phyloP scores from a whole-genome alignment of 2,888 invertebrate species.

The Siphlonurus alternatus region DNA sequence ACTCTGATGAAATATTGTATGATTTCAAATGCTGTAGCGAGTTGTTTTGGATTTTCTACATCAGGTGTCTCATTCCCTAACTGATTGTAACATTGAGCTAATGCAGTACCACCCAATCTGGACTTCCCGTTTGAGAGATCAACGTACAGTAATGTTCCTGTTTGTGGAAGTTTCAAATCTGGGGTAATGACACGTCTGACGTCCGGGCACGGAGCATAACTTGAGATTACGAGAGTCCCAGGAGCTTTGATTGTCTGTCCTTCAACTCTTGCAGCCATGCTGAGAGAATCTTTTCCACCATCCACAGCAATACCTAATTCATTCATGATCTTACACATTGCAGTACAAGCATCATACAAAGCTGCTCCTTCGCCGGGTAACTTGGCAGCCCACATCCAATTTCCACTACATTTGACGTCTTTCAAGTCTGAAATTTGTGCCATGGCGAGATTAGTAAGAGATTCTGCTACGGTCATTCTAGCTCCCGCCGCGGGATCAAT shows the following conservation, averaged over 20 bases:
- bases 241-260: constrained; percentile 47
- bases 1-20: constrained; percentile 39
- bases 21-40: constrained; percentile 60
- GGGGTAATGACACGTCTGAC: constrained; percentile 74
- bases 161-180: constrained; percentile 57
- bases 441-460: constrained; percentile 79
- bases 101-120: constrained; percentile 78
- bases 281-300: constrained; percentile 93
- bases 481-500: constrained; percentile 74
- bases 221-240: constrained; percentile 87
- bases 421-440: constrained; percentile 36
- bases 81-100: constrained; percentile 81
- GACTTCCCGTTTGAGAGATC: constrained; percentile 55
- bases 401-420: constrained; percentile 97
- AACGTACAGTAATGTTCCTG: constrained; percentile 56
- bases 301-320: constrained; percentile 77
- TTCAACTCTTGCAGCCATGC: constrained; percentile 84
- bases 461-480: constrained; percentile 86
- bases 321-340: constrained; percentile 74
- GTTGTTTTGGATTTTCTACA: constrained; percentile 45
- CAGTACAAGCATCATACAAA: constrained; percentile 69
- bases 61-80: constrained; percentile 68
- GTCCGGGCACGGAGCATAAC: constrained; percentile 90
- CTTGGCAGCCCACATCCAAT: constrained; percentile 99
- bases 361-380: constrained; percentile 80